Base-by-base conservation (phyloP, 2,888 invertebrate genomes). In the Rapana venosa region DNA sequence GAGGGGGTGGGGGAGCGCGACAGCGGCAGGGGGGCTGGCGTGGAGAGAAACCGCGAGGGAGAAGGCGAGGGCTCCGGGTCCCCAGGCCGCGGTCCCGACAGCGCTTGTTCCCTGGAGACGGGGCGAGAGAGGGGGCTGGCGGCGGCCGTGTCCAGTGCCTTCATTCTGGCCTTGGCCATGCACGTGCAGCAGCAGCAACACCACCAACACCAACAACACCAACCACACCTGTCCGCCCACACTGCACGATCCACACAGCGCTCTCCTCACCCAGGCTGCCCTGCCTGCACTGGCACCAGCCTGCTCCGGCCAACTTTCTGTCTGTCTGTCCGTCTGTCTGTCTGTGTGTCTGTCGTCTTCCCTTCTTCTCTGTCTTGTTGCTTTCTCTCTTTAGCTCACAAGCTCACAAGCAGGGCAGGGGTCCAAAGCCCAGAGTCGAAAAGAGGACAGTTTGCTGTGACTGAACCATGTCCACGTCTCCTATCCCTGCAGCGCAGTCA, bases 151-250 rank as follows among this genome's bases (percentile, higher is more conserved):
- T 84, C 84, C 84, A 84, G 36, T 1, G 84, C 84, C 84, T 84
- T 84, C 84, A 84, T 84, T 26, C 58, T 17, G 17, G n/a, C 84
- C 30, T 56, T 84, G 84, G 84, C 84, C 84, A 84, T 84, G 30
- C 84, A 84, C 84, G 30, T 20, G 22, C 20, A 6, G 47, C 47
- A 47, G 47, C 47, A 47, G 47, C 47, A 47, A 47, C 47, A 81
- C 30, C 47, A 47, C 47, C 47, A 11, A 79, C 17, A 81, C 30
- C 17, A 6, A 17, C 30, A 81, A 81, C 35, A 15, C 20, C 83
- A 32, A 15, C 30, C 36, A 83, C 83, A 83, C 22, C 17, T 35
- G 36, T 26, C 35, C 56, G 26, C 36, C 17, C 81, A 35, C 66
- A 15, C 66, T 17, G 17, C 13, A 13, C 61, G 13, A 20, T 61